Conservation (phyloP, 2,888 invertebrate species). For the Perithous albicinctus region DNA sequence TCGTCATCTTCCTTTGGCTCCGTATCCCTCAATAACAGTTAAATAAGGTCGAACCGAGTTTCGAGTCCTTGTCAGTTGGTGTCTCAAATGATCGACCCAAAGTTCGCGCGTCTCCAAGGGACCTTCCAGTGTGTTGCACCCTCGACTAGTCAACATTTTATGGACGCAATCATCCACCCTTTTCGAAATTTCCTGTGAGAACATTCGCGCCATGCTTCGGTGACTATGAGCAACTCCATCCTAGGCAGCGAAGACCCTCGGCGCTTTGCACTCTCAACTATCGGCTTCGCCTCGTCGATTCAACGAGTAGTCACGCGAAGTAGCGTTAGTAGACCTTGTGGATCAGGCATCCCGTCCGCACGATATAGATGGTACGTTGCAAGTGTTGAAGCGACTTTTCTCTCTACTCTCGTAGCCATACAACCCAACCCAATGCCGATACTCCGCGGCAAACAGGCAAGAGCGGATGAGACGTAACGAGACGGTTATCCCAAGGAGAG, state of each 20-base stretch:
- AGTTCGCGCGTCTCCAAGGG: slow-evolving; percentile 5
- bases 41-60: slow-evolving; percentile 45
- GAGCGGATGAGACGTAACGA: slow-evolving; percentile 64
- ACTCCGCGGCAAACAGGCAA: slow-evolving; percentile 64
- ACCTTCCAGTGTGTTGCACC: background rate
- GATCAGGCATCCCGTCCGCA: slow-evolving; percentile 48
- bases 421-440: slow-evolving; percentile 52
- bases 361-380: slow-evolving; percentile 38
- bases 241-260: background rate
- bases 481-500: slow-evolving; percentile 43
- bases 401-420: background rate
- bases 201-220: slow-evolving; percentile 72
- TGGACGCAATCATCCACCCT: slow-evolving; percentile 55
- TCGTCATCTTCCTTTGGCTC: slow-evolving; percentile 35
- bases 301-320: slow-evolving; percentile 33
- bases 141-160: slow-evolving; percentile 56
- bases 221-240: slow-evolving; percentile 53
- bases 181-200: slow-evolving; percentile 70
- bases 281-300: slow-evolving; percentile 18
- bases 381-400: slow-evolving; percentile 15
- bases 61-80: slow-evolving; percentile 5
- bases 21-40: slow-evolving; percentile 41
- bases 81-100: slow-evolving; percentile 9
- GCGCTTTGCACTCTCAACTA: slow-evolving; percentile 10
- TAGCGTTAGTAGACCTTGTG: slow-evolving; percentile 35